Base-by-base conservation (phyloP, 2,888 invertebrate species). In the Caenorhabditis drosophilae region DNA sequence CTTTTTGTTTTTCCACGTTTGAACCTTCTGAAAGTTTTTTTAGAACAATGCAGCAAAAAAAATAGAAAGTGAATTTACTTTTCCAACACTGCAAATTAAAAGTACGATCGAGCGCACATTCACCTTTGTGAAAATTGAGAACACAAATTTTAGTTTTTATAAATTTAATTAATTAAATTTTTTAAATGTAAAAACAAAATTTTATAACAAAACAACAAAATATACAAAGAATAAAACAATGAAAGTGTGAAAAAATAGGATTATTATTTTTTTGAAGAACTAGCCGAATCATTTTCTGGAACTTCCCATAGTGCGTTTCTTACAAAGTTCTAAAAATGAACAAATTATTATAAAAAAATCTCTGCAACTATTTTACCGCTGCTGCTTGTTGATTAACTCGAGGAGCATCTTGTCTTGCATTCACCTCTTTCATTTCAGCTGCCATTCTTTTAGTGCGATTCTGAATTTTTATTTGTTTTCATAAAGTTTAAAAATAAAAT, bases 361-460 rank as follows among this genome's bases (percentile, higher is more conserved):
- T 20, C 15, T n/a, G 7, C 4, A 48, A 22, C n/a, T n/a, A 23
- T 20, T 6, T 26, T 49, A 38, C 49, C 49, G 20, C 16, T 12
- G 59, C 64, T 2, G 52, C 64, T 35, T 42, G 27, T 42, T 66
- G 51, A 25, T 59, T 53, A 7, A 67, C 38, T 22, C 67, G 38
- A 26, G 67, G 67, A 6, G 60, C 67, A 38, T 61, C 60, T 34
- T 56, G 56, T 35, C 67, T 38, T 15, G 35, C 16, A 31, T 61
- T 58, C 1, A 60, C 49, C n/a, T 49, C 57, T 46, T 67, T 67
- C 67, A 67, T 55, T 12, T 60, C 67, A 2, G 35, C 48, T 1
- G 34, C 44, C 20, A 61, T 42, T 40, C 48, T 20, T 36, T 67
- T 67, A 7, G 67, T 67, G 45, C 18, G 20, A 9, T 25, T 12